A percentile compares a stretch with the other conserved stretches of the same genome.
Conservation (phyloP, 2,888 invertebrate genomes). For the Schrankia costaestrigalis region DNA sequence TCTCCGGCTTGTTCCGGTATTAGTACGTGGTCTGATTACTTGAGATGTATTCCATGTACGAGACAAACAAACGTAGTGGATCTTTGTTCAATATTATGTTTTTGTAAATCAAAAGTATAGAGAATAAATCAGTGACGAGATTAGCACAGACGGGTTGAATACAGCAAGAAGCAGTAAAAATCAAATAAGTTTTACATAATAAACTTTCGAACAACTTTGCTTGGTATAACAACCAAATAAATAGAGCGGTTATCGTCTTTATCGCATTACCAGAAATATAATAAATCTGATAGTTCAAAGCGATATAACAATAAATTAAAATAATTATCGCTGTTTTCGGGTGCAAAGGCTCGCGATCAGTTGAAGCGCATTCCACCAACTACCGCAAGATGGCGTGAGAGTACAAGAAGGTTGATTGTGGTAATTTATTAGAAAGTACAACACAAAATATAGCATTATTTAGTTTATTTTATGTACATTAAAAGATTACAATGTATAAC, state of each 20-base stretch:
- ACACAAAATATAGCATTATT: neutral
- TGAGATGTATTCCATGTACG: constrained; percentile 27
- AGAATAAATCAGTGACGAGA: too few relatives aligned
- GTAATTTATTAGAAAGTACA: constrained; percentile 20
- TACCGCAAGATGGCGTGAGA: constrained; percentile 10
- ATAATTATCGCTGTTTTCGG: constrained; percentile 67
- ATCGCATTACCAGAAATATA: constrained; percentile 26
- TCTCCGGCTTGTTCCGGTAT: constrained; percentile 49
- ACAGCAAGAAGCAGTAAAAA: too few relatives aligned
- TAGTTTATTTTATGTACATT: neutral
- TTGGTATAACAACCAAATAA: constrained; percentile 8
- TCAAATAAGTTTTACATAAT: too few relatives aligned
- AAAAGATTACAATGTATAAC: too few relatives aligned
- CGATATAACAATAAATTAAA: constrained; percentile 56
- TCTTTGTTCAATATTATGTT: too few relatives aligned
- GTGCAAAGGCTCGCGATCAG: constrained; percentile 40
- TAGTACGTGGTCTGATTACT: constrained; percentile 36
- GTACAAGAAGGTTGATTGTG: constrained; percentile 16
- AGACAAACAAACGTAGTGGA: too few relatives aligned
- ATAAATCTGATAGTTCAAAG: constrained; percentile 31
- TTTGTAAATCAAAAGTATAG: too few relatives aligned
- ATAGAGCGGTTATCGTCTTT: constrained; percentile 14
- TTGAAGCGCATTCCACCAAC: constrained; percentile 14
- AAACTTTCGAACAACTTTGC: too few relatives aligned
- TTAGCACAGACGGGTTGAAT: too few relatives aligned